Base-by-base conservation (phyloP, 2,113 vertebrate genomes). In the Oceanites oceanicus region DNA sequence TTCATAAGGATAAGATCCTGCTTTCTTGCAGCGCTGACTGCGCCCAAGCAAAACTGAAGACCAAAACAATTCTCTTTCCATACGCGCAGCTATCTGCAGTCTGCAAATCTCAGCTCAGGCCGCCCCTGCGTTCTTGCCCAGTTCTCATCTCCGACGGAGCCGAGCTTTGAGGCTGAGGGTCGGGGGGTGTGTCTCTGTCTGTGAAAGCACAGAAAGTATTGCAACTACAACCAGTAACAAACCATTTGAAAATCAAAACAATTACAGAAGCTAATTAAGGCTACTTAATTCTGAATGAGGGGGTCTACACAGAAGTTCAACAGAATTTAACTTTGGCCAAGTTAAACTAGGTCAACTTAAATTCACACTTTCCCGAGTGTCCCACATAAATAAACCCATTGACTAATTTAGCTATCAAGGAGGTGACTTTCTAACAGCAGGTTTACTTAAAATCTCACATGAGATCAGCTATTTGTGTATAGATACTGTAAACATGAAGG, bases 1-100 rank as follows among this genome's bases (percentile, higher is more conserved):
- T 92, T 68, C 53, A 27, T 15, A 29, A 40, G 61, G 55, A 42
- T n/a, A 53, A 61, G 42, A 30, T 13, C 15, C 56, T 18, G 29
- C 32, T 70, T 44, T 20, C 32, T 16, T 14, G 11, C 42, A 38
- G 77, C 2, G 3, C 19, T 34, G 25, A 34, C 34, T 7, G 50
- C 2, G 7, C 32, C 50, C 34, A 34, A 67, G 34, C 34, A n/a
- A 27, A 61, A 53, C 26, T 4, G 19, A 25, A 38, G 29, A 8
- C 34, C 73, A 26, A 38, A 32, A 1, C 14, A 17, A 42, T 42
- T 4, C 22, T n/a, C 38, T 5, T 16, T 17, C 58, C 38, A 4
- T 3, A 27, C 1, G 3, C 2, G 10, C 4, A 2, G 50, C 14
- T 36, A 12, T 3, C 23, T 19, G 50, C 32, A 17, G 50, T 1